These are phyloP conservation scores for Phortica magna DNA, from an alignment of 2,888 invertebrate genomes.

Conservation along the genomic window DNA sequence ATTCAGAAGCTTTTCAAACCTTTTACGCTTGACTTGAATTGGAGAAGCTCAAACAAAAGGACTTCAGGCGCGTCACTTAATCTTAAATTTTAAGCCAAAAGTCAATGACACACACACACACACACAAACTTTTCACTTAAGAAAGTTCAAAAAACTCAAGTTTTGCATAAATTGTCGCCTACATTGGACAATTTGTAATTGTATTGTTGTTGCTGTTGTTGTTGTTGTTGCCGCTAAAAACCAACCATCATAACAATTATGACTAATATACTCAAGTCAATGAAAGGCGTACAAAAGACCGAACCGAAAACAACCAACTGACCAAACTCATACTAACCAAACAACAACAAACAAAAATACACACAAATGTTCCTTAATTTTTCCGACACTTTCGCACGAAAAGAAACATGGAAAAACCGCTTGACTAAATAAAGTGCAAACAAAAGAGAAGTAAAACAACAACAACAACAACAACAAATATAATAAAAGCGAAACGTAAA, in stretches of 20 bases:
- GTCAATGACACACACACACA: too few species aligned
- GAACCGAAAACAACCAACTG: neutral
- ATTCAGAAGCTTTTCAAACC: too few species aligned
- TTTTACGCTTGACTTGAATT: too few species aligned
- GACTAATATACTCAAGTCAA: slow-evolving; percentile 13
- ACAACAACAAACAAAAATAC: neutral
- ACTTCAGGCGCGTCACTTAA: too few species aligned
- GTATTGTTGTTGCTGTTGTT: too few species aligned
- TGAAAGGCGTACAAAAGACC: neutral
- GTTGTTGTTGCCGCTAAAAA: too few species aligned
- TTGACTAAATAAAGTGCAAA: neutral
- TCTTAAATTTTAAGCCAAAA: too few species aligned
- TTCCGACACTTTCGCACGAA: neutral
- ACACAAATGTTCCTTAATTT: slow-evolving; percentile 2
- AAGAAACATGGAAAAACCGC: neutral
- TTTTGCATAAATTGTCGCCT: neutral
- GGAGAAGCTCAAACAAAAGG: too few species aligned
- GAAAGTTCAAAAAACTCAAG: slow-evolving; percentile 5
- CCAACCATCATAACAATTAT: slow-evolving; percentile 7
- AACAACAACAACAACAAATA: neutral
- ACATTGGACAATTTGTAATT: neutral
- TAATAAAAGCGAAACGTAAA: neutral
- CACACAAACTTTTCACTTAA: neutral
- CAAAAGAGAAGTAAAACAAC: slow-evolving; percentile 1
- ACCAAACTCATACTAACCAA: neutral